These are phyloP conservation scores for Papilio dardanus DNA, from an alignment of 1,140 invertebrate species.

Conservation along the genomic window DNA sequence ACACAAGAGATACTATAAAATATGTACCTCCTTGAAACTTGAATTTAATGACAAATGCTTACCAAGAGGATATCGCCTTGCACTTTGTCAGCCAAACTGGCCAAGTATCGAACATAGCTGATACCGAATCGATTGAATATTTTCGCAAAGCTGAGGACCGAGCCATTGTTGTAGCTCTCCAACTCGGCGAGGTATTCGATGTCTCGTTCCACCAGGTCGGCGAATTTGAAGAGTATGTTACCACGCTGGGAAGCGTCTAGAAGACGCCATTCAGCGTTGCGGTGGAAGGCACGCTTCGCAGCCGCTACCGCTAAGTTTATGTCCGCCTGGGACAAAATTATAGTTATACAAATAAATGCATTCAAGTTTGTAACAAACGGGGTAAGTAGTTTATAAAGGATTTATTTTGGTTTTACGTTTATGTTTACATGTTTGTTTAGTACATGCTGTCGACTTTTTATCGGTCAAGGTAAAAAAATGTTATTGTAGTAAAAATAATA, in stretches of 20 bases:
- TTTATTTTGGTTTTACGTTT: too few species aligned
- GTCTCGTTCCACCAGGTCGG: conserved; percentile 88
- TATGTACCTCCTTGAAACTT: neutral
- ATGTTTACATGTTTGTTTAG: too few species aligned
- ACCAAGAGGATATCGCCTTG: too few species aligned
- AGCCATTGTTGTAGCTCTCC: conserved; percentile 77
- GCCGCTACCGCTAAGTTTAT: conserved; percentile 91
- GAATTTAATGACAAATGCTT: neutral
- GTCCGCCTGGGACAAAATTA: conserved; percentile 82
- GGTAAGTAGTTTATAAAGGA: too few species aligned
- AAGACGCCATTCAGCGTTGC: conserved; percentile 88
- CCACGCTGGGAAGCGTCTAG: conserved; percentile 86
- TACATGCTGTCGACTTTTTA: too few species aligned
- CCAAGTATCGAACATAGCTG: conserved; percentile 56
- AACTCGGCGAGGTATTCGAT: conserved; percentile 84
- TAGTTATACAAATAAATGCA: neutral
- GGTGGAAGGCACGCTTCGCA: conserved; percentile 87
- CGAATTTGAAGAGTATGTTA: conserved; percentile 81
- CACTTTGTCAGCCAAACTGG: too few species aligned
- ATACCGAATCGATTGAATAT: conserved; percentile 84
- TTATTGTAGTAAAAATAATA: too few species aligned
- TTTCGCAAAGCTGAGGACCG: conserved; percentile 83
- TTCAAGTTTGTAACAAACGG: too few species aligned
- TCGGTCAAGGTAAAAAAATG: too few species aligned
- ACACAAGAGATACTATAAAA: too few species aligned